These are phyloP conservation scores for Dermatemys mawii DNA, from an alignment of 2,113 vertebrate genomes.

Conservation along the genomic window DNA sequence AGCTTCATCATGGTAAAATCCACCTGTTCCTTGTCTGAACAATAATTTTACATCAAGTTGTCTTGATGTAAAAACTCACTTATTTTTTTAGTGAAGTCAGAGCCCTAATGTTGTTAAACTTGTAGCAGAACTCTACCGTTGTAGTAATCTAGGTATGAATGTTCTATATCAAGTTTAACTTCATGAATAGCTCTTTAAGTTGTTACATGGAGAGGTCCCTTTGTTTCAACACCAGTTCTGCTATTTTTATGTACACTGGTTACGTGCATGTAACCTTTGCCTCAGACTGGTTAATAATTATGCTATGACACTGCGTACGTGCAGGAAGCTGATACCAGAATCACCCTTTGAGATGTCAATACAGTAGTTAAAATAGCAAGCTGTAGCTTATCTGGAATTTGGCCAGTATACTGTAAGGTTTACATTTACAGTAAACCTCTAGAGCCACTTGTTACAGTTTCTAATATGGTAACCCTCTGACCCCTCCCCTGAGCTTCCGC, in stretches of 20 bases:
- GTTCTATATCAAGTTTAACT: background rate
- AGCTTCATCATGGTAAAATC: background rate
- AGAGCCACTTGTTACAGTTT: background rate
- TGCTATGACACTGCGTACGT: background rate
- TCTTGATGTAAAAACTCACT: background rate
- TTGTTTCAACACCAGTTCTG: background rate
- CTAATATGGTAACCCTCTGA: background rate
- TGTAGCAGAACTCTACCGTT: background rate
- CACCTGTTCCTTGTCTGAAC: background rate
- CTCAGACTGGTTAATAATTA: slow-evolving; percentile 51
- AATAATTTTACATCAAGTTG: background rate
- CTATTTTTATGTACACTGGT: background rate
- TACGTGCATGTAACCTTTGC: slow-evolving; percentile 23
- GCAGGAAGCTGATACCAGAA: background rate
- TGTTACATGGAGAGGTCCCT: background rate
- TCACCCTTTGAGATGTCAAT: background rate
- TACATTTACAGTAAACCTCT: background rate
- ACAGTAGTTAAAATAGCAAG: rapidly evolving
- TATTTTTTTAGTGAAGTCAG: background rate
- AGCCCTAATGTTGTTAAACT: background rate
- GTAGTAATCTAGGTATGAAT: background rate
- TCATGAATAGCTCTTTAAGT: background rate
- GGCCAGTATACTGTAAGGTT: background rate
- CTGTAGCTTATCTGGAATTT: background rate
- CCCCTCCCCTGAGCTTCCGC: background rate